Conservation (phyloP, 2,113 vertebrate genomes). For the Ameiurus melas region DNA sequence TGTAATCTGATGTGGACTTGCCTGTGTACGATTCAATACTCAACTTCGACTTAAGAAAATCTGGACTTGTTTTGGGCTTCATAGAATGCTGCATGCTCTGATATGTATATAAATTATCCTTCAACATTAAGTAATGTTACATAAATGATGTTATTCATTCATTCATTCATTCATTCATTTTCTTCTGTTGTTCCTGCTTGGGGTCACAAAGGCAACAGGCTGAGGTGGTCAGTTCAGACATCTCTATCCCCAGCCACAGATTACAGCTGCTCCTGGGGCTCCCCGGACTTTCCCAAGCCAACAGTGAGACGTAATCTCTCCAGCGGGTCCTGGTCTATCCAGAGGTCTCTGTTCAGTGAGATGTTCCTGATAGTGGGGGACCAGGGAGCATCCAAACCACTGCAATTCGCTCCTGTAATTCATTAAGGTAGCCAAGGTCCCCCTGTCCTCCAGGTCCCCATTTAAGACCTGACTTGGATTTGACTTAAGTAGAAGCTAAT, state of each 20-base stretch:
- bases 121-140: not conserved
- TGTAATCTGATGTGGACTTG: not conserved
- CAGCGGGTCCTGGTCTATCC: not conserved
- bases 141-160: not conserved
- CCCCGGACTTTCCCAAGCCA: not conserved
- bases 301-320: not conserved
- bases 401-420: not conserved
- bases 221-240: not conserved
- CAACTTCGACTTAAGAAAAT: not conserved
- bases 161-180: not conserved
- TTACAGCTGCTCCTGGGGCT: not conserved
- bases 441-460: not conserved
- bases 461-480: not conserved
- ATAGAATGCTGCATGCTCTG: too few relatives aligned
- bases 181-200: not conserved
- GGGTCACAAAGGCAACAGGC: not conserved
- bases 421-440: not conserved
- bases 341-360: not conserved
- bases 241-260: not conserved
- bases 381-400: not conserved
- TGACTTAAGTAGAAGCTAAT: not conserved
- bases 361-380: not conserved
- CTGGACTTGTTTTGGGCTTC: not conserved
- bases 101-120: not conserved
- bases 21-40: not conserved